A percentile compares a stretch with the other conserved stretches of the same genome.
Evolutionary conservation across 2,888 invertebrate species (phyloP).

Genomic region (Scaptodrosophila latifasciaeformis): DNA sequence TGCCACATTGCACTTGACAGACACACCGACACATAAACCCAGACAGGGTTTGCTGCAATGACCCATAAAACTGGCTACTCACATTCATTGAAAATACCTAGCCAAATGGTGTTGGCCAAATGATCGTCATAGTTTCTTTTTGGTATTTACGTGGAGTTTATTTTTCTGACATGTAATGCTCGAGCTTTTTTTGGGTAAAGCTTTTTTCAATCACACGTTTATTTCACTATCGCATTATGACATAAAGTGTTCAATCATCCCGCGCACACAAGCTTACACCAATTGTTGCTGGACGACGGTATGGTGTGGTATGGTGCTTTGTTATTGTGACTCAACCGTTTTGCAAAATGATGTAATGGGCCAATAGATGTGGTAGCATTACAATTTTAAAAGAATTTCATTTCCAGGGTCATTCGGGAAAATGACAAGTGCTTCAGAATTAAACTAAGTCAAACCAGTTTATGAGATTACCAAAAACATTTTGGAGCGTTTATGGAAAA

Average conservation of each 20-base stretch:
- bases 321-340: conserved; percentile 45
- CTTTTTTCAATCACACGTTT: conserved; percentile 34
- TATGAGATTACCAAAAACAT: too few relatives aligned
- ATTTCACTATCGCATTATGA: conserved; percentile 25
- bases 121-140: not conserved
- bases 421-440: not conserved
- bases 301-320: conserved; percentile 10
- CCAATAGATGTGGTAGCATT: conserved; percentile 12
- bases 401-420: conserved; percentile 27
- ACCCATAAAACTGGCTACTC: conserved; percentile 27
- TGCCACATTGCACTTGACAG: conserved; percentile 62
- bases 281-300: conserved; percentile 2
- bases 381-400: conserved; percentile 45
- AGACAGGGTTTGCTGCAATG: not conserved
- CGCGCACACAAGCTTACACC: conserved; percentile 14
- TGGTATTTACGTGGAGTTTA: conserved; percentile 1
- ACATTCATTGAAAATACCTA: conserved; percentile 22
- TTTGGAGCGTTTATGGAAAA: too few relatives aligned
- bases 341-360: conserved; percentile 52
- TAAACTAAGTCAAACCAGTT: too few relatives aligned
- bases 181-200: conserved; percentile 52
- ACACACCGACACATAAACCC: conserved; percentile 17
- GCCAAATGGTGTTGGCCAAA: conserved; percentile 17
- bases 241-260: conserved; percentile 59
- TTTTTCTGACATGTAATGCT: conserved; percentile 29